Conservation (phyloP, 2,888 invertebrate genomes). For the Salpingus planirostris region DNA sequence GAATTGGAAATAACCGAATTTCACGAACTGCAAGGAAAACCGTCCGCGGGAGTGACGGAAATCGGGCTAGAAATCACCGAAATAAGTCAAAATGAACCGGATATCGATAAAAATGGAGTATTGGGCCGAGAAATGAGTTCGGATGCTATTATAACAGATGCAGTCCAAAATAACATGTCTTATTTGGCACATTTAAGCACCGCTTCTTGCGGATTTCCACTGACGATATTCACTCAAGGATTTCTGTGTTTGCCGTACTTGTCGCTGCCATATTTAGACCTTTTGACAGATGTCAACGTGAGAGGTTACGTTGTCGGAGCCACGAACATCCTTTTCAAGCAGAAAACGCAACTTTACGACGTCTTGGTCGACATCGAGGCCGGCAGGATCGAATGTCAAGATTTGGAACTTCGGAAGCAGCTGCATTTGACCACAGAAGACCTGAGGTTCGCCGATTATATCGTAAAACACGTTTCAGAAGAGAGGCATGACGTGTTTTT, state of each 20-base stretch:
- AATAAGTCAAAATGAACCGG: too few relatives aligned
- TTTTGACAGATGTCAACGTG: slow-evolving; percentile 79
- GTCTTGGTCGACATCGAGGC: slow-evolving; percentile 85
- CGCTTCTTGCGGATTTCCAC: slow-evolving; percentile 76
- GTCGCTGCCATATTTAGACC: slow-evolving; percentile 88
- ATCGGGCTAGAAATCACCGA: slow-evolving; percentile 38
- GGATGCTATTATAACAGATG: slow-evolving; percentile 52
- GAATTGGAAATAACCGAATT: slow-evolving; percentile 13
- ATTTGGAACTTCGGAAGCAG: slow-evolving; percentile 70
- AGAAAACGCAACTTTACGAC: slow-evolving; percentile 87
- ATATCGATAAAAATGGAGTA: slow-evolving; percentile 39
- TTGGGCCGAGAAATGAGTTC: slow-evolving; percentile 64
- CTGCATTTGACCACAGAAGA: slow-evolving; percentile 91
- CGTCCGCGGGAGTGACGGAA: slow-evolving; percentile 18
- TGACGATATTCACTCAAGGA: slow-evolving; percentile 75
- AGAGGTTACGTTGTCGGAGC: slow-evolving; percentile 86
- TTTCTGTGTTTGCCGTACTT: slow-evolving; percentile 92
- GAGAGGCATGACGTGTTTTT: slow-evolving; percentile 61
- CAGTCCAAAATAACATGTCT: slow-evolving; percentile 51
- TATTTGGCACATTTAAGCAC: slow-evolving; percentile 56
- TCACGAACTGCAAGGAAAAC: too few relatives aligned
- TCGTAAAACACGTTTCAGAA: slow-evolving; percentile 64
- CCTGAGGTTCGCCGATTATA: slow-evolving; percentile 87
- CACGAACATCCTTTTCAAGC: slow-evolving; percentile 97
- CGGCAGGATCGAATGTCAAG: slow-evolving; percentile 72